Evolutionary conservation across 1,140 invertebrate genomes (phyloP).

Genomic region (Lepidurus packardi): DNA sequence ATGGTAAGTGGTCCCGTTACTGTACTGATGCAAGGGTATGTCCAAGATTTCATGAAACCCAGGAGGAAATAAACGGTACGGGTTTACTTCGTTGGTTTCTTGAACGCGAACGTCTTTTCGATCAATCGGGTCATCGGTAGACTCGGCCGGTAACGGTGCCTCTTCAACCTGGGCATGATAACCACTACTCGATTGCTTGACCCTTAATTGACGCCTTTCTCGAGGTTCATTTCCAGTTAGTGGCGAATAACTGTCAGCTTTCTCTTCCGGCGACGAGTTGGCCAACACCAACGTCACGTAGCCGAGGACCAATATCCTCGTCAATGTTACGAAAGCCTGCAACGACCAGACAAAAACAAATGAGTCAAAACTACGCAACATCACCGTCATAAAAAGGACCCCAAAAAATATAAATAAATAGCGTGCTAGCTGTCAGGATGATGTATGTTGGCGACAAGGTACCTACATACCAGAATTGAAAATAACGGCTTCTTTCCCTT

Average conservation of each 20-base stretch:
- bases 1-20: conserved; percentile 35
- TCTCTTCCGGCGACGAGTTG: background rate
- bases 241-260: background rate
- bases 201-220: background rate
- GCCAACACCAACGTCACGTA: background rate
- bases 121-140: conserved; percentile 23
- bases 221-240: background rate
- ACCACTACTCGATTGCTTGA: background rate
- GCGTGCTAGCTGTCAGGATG: too few species aligned
- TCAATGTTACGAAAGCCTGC: background rate
- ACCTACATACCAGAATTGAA: too few species aligned
- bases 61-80: conserved; percentile 33
- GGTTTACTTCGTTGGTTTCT: conserved; percentile 35
- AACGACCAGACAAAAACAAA: background rate
- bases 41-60: conserved; percentile 33
- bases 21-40: conserved; percentile 34
- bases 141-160: background rate
- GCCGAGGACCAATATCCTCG: background rate
- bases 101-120: conserved; percentile 32
- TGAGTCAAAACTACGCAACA: too few species aligned
- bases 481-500: too few species aligned
- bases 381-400: too few species aligned
- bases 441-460: too few species aligned
- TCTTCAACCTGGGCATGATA: background rate
- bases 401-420: too few species aligned